Conservation (phyloP, 2,888 invertebrate species). For the Macrostomum cliftonense region DNA sequence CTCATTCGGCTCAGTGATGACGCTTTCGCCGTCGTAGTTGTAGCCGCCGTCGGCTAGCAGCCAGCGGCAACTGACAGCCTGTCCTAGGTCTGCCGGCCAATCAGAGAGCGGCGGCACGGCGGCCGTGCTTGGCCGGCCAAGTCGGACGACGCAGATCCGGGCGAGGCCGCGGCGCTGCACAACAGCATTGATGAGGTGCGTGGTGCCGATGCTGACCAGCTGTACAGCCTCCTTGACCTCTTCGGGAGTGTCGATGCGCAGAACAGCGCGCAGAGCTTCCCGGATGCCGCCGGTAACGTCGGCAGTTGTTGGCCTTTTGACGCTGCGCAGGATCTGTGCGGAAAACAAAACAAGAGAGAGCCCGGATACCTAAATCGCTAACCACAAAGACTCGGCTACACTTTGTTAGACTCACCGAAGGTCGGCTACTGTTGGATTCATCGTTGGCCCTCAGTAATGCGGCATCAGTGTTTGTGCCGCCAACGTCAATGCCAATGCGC, state of each 20-base stretch:
- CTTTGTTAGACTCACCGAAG: too few relatives aligned
- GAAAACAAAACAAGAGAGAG: neutral
- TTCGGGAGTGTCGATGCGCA: slow-evolving; percentile 1
- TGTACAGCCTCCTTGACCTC: slow-evolving; percentile 1
- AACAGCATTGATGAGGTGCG: slow-evolving; percentile 31
- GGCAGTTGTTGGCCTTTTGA: slow-evolving; percentile 21
- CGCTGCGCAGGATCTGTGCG: slow-evolving; percentile 16
- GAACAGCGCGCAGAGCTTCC: slow-evolving; percentile 13
- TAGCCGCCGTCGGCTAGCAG: too few relatives aligned
- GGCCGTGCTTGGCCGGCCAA: slow-evolving; percentile 23
- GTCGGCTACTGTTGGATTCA: neutral
- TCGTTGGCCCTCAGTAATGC: slow-evolving; percentile 16
- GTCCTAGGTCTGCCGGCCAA: slow-evolving; percentile 18
- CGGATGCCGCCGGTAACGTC: slow-evolving; percentile 23
- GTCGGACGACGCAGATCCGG: slow-evolving; percentile 22
- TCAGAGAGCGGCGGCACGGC: slow-evolving; percentile 24
- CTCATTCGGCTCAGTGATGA: too few relatives aligned
- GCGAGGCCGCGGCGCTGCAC: slow-evolving; percentile 22
- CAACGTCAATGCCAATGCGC: slow-evolving; percentile 26
- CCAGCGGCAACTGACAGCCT: slow-evolving; percentile 6
- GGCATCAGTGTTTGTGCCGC: slow-evolving; percentile 32
- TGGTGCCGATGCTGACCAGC: slow-evolving; percentile 28
- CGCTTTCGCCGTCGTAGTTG: too few relatives aligned
- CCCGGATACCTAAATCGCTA: too few relatives aligned
- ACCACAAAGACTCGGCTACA: too few relatives aligned